Percentiles rank a stretch among this genome's conserved stretches.
These are phyloP conservation scores for Pocota personata DNA, from an alignment of 2,888 invertebrate genomes.

Conservation along the genomic window DNA sequence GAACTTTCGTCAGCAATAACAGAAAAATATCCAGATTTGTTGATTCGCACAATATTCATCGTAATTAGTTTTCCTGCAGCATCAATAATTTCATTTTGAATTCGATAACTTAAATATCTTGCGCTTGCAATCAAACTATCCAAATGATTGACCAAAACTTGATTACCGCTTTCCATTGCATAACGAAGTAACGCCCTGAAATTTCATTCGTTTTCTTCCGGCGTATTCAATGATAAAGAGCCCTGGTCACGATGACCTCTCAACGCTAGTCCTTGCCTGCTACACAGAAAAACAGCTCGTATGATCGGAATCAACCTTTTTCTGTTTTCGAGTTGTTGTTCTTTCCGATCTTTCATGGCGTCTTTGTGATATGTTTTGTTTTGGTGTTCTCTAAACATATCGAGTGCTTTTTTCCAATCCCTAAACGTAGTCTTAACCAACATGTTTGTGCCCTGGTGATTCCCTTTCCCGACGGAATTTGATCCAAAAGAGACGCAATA, in stretches of 20 bases:
- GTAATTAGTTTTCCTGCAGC: too few relatives aligned
- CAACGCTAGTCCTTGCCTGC: slow-evolving; percentile 75
- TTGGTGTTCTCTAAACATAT: slow-evolving; percentile 57
- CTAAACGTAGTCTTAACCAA: slow-evolving; percentile 39
- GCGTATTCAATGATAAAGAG: slow-evolving; percentile 45
- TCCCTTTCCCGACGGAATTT: too few relatives aligned
- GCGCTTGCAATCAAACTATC: slow-evolving; percentile 61
- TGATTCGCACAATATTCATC: too few relatives aligned
- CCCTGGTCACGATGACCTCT: slow-evolving; percentile 75
- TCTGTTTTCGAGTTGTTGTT: slow-evolving; percentile 40
- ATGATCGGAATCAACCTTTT: too few relatives aligned
- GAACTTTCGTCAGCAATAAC: too few relatives aligned
- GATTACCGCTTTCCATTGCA: slow-evolving; percentile 75
- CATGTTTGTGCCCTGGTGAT: slow-evolving; percentile 14
- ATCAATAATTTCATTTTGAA: too few relatives aligned
- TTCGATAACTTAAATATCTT: too few relatives aligned
- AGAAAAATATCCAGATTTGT: too few relatives aligned
- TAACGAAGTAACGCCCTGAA: slow-evolving; percentile 77
- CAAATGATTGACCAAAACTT: slow-evolving; percentile 71
- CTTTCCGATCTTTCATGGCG: slow-evolving; percentile 33
- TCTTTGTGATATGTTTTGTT: slow-evolving; percentile 46
- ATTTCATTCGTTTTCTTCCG: slow-evolving; percentile 75
- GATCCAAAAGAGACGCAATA: too few relatives aligned
- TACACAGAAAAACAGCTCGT: slow-evolving; percentile 75
- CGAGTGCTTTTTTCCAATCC: slow-evolving; percentile 61